These are phyloP conservation scores for Mugil cephalus DNA, from an alignment of 2,113 vertebrate genomes.

Conservation along the genomic window DNA sequence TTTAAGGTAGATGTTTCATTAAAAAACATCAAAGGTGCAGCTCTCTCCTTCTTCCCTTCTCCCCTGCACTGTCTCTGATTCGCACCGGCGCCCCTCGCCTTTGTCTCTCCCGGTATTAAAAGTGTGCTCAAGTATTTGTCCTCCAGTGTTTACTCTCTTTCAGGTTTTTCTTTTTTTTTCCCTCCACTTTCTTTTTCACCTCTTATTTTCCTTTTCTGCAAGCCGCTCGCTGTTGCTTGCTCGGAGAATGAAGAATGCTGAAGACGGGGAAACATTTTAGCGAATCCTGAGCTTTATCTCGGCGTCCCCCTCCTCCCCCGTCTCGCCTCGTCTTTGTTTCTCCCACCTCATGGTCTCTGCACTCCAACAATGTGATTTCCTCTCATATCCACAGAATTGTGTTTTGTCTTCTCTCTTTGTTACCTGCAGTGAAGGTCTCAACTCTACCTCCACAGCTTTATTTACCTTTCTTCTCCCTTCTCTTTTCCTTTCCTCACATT, in stretches of 20 bases:
- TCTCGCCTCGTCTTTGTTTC: slow-evolving; percentile 14
- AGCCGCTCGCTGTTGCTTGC: background rate
- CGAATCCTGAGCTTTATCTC: background rate
- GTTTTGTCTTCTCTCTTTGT: slow-evolving; percentile 24
- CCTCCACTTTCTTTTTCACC: no score
- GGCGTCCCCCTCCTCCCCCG: background rate
- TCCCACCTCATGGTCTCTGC: background rate
- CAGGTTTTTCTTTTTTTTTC: no score
- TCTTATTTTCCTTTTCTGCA: background rate
- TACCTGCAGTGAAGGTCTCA: background rate
- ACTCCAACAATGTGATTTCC: slow-evolving; percentile 33
- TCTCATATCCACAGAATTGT: slow-evolving; percentile 24
- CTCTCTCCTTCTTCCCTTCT: background rate
- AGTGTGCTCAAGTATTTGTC: background rate
- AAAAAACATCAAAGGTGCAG: slow-evolving; percentile 43
- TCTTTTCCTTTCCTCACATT: background rate
- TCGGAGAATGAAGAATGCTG: no score
- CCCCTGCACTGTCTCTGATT: background rate
- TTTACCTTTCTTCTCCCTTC: background rate
- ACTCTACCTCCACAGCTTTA: background rate
- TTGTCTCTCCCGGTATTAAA: slow-evolving; percentile 16
- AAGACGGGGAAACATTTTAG: background rate
- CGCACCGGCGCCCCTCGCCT: background rate
- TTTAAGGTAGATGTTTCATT: slow-evolving; percentile 53
- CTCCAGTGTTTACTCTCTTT: background rate